Evolutionary conservation across 2,797 vertebrate genomes (phyloP).

Genomic region (Hippoglossus hippoglossus): DNA sequence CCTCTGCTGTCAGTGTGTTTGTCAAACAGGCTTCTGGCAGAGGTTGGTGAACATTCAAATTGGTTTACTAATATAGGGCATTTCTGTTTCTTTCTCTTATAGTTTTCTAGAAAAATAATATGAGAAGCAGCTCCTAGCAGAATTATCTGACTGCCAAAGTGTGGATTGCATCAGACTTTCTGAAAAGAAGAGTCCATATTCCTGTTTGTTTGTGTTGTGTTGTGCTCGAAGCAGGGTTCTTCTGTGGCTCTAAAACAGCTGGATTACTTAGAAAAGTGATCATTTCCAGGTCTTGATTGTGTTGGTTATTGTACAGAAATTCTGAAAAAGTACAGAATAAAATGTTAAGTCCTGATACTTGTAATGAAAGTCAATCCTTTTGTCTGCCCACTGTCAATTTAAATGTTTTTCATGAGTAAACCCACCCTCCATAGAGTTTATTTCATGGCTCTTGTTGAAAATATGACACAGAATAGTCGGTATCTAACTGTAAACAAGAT

Average conservation of each 20-base stretch:
- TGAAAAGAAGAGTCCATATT: constrained; percentile 24
- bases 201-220: constrained; percentile 53
- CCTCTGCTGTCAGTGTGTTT: constrained; percentile 12
- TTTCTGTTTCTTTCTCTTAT: constrained; percentile 50
- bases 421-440: too few species aligned
- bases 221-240: constrained; percentile 52
- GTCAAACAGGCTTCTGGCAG: background rate
- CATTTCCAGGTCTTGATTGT: constrained; percentile 36
- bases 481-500: background rate
- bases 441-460: too few species aligned
- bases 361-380: background rate
- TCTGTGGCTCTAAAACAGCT: constrained; percentile 34
- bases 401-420: too few species aligned
- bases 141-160: constrained; percentile 54
- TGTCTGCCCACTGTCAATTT: too few species aligned
- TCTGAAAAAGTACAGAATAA: constrained; percentile 62
- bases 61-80: constrained; percentile 44
- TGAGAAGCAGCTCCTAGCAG: constrained; percentile 32
- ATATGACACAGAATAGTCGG: background rate
- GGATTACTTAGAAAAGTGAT: constrained; percentile 14
- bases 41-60: background rate
- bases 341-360: constrained; percentile 53
- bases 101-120: constrained; percentile 34
- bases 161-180: constrained; percentile 35
- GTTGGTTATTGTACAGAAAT: constrained; percentile 62